Conservation (phyloP, 2,113 vertebrate genomes). For the human (Homo sapiens) region GRCh38 chr6:161621001-161621500, state of each 20-base stretch:
- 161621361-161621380: background rate
- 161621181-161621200: background rate
- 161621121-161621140: background rate
- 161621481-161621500: background rate
- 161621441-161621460: background rate
- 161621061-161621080: background rate
- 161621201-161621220: background rate
- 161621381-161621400: background rate
- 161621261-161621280: background rate
- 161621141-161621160: background rate
- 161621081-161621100: accelerated
- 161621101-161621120: background rate
- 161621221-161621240: background rate
- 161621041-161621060: background rate
- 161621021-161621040: background rate
- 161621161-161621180: background rate
- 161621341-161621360: background rate
- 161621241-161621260: background rate
- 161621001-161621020: too few relatives aligned
- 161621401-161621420: background rate
- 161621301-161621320: background rate
- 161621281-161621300: background rate
- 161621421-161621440: background rate
- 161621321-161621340: background rate
- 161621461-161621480: background rate